phyloP scores from a whole-genome alignment of 1,140 invertebrate genomes.

The Drosophila aff. region DNA sequence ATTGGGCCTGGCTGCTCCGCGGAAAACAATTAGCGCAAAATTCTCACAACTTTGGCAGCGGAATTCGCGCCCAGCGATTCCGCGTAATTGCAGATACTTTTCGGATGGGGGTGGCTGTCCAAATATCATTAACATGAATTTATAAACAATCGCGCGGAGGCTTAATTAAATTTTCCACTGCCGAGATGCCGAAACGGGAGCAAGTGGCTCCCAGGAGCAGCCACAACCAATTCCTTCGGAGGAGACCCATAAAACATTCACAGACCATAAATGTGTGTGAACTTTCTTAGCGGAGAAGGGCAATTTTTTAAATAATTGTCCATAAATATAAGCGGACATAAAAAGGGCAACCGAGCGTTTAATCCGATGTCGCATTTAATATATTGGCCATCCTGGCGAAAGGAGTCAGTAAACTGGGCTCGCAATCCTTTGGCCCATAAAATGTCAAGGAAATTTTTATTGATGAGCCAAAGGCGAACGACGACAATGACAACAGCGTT shows the following conservation, averaged over 20 bases:
- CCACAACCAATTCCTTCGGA: conserved; percentile 3
- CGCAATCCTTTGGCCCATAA: conserved; percentile 71
- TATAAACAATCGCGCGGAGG: conserved; percentile 77
- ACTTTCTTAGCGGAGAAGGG: conserved; percentile 31
- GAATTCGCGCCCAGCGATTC: conserved; percentile 60
- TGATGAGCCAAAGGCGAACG: conserved; percentile 70
- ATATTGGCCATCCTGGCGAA: conserved; percentile 58
- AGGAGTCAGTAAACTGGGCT: conserved; percentile 48
- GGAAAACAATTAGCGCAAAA: conserved; percentile 80
- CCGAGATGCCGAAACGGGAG: conserved; percentile 4
- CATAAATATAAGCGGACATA: conserved; percentile 71
- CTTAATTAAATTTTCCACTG: conserved; percentile 75
- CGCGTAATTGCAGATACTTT: conserved; percentile 78
- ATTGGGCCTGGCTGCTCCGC: conserved; percentile 26
- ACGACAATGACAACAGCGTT: conserved; percentile 54
- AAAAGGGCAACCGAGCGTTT: conserved; percentile 69
- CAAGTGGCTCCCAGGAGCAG: not conserved
- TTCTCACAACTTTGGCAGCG: conserved; percentile 58
- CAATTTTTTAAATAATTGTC: conserved; percentile 72
- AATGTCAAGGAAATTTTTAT: conserved; percentile 73
- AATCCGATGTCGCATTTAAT: conserved; percentile 76
- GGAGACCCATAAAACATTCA: conserved; percentile 50
- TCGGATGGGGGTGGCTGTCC: conserved; percentile 29
- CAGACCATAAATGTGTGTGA: conserved; percentile 57
- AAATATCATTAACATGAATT: conserved; percentile 84